These are phyloP conservation scores for Leucosticte australis DNA, from an alignment of 2,113 vertebrate species.

Conservation along the genomic window DNA sequence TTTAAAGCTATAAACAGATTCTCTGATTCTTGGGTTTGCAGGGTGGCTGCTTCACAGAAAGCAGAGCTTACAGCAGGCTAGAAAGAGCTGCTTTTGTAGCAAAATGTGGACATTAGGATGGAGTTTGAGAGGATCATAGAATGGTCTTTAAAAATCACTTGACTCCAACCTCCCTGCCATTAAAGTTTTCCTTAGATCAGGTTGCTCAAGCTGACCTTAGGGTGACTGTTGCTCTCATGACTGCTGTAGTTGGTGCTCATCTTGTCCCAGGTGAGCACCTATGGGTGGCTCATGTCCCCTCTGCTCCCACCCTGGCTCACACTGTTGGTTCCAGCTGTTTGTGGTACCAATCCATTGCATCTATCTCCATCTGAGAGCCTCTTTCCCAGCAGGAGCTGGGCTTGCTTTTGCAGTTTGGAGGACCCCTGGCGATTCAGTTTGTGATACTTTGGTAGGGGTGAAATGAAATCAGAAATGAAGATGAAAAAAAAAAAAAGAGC, in stretches of 20 bases:
- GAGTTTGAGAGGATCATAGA: neutral
- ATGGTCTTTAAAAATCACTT: neutral
- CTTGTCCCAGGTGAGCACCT: neutral
- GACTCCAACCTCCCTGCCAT: neutral
- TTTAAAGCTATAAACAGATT: neutral
- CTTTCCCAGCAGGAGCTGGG: neutral
- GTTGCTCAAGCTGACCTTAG: neutral
- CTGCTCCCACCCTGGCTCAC: neutral
- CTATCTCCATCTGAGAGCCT: neutral
- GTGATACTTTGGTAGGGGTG: neutral
- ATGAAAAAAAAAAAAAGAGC: neutral
- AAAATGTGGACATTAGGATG: neutral
- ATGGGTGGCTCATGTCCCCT: neutral
- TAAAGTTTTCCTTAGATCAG: neutral
- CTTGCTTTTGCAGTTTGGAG: neutral
- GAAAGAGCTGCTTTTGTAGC: neutral
- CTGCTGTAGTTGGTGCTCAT: neutral
- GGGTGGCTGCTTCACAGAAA: neutral
- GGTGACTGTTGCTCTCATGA: neutral
- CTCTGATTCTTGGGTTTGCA: neutral
- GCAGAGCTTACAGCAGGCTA: neutral
- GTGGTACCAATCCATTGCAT: neutral
- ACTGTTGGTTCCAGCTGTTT: neutral
- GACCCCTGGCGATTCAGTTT: fast-evolving
- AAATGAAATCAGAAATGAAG: neutral